These are phyloP conservation scores for Characodon lateralis DNA, from an alignment of 2,797 vertebrate species.

Conservation along the genomic window DNA sequence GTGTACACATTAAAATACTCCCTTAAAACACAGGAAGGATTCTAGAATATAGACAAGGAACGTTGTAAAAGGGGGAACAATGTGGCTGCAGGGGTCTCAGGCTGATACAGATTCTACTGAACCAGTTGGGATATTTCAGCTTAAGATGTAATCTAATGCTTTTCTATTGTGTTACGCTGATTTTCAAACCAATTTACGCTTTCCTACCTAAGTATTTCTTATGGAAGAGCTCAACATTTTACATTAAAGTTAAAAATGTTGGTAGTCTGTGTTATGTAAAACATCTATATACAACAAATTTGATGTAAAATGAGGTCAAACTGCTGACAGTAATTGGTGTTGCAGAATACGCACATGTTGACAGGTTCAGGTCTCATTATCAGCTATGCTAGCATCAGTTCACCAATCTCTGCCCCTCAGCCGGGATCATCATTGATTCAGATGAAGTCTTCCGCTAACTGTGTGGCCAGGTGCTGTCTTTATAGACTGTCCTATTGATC, in stretches of 20 bases:
- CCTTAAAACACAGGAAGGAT: background rate
- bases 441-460: slow-evolving; percentile 70
- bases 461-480: slow-evolving; percentile 68
- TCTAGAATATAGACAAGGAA: too few species aligned
- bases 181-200: background rate
- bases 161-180: background rate
- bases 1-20: background rate
- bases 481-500: slow-evolving; percentile 72
- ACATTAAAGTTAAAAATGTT: background rate
- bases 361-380: slow-evolving; percentile 53
- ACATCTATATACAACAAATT: background rate
- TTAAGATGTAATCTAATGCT: background rate
- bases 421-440: slow-evolving; percentile 65
- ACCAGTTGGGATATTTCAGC: background rate
- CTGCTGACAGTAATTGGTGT: slow-evolving; percentile 23
- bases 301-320: slow-evolving; percentile 18
- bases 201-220: background rate
- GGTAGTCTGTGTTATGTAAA: background rate
- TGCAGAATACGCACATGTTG: slow-evolving; percentile 29
- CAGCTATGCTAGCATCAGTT: slow-evolving; percentile 28
- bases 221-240: background rate
- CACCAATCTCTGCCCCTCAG: slow-evolving; percentile 30
- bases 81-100: too few species aligned
- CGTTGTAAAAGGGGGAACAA: too few species aligned
- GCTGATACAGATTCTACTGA: background rate